Percentiles rank a stretch among this genome's conserved stretches.
phyloP scores from a whole-genome alignment of 2,888 invertebrate species.

The Pollenia angustigena region DNA sequence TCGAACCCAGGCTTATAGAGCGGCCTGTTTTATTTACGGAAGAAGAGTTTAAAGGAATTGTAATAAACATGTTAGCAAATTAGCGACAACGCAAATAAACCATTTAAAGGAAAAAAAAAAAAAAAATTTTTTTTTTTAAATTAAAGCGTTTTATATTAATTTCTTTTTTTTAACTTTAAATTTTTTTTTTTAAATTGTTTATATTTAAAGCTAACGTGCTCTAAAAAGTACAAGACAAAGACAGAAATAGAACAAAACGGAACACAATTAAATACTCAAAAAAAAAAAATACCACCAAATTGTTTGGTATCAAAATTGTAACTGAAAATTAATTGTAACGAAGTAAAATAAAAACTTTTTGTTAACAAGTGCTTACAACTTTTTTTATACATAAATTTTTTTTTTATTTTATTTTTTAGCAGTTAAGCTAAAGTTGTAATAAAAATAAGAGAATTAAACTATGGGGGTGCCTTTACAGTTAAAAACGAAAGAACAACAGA shows the following conservation, averaged over 20 bases:
- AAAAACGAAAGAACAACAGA: slow-evolving; percentile 1
- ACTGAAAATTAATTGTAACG: slow-evolving; percentile 57
- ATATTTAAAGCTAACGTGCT: slow-evolving; percentile 41
- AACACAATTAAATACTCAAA: slow-evolving; percentile 37
- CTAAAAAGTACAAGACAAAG: slow-evolving; percentile 43
- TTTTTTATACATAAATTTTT: not conserved
- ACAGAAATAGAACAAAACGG: slow-evolving; percentile 14
- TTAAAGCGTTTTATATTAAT: slow-evolving; percentile 31
- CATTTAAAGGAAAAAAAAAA: slow-evolving; percentile 1
- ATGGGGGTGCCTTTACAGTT: slow-evolving; percentile 39
- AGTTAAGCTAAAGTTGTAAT: slow-evolving; percentile 25
- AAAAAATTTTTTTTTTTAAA: not conserved
- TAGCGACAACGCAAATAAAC: slow-evolving; percentile 28
- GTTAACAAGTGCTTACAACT: slow-evolving; percentile 39
- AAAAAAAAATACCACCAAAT: slow-evolving; percentile 38
- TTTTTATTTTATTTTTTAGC: not conserved
- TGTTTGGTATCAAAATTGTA: slow-evolving; percentile 36
- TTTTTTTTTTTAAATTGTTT: slow-evolving; percentile 14
- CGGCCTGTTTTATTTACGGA: slow-evolving; percentile 79
- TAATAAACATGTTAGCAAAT: slow-evolving; percentile 59
- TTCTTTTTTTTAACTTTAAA: not conserved
- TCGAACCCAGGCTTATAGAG: slow-evolving; percentile 84
- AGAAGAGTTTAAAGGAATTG: slow-evolving; percentile 49
- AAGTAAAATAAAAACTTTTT: slow-evolving; percentile 1
- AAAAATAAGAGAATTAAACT: slow-evolving; percentile 14